Percentiles rank a stretch among this genome's conserved stretches.
These are phyloP conservation scores for Hemicordylus capensis DNA, from an alignment of 2,113 vertebrate genomes.

Conservation along the genomic window DNA sequence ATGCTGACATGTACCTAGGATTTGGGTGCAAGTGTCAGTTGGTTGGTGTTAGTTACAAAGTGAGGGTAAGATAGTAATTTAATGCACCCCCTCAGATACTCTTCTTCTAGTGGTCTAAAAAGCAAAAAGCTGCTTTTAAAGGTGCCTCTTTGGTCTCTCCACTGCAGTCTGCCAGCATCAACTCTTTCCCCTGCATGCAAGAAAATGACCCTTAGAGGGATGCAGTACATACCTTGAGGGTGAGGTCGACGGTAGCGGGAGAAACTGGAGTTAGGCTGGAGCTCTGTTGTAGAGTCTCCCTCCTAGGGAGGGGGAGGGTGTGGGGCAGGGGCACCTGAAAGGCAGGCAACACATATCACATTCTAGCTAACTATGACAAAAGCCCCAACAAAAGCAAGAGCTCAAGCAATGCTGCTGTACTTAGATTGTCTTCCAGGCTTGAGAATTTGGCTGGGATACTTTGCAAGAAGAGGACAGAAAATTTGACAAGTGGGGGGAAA, in stretches of 20 bases:
- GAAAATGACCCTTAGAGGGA: constrained; percentile 71
- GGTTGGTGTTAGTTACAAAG: constrained; percentile 65
- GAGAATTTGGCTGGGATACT: constrained; percentile 63
- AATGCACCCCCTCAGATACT: constrained; percentile 57
- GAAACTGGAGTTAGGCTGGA: constrained; percentile 94
- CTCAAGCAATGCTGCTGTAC: constrained; percentile 55
- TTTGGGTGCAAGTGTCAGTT: constrained; percentile 56
- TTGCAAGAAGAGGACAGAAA: constrained; percentile 48
- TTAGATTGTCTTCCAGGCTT: constrained; percentile 61
- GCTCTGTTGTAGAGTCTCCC: constrained; percentile 94
- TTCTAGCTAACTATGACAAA: constrained; percentile 73
- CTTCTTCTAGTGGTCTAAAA: constrained; percentile 53
- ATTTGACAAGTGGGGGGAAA: constrained; percentile 41
- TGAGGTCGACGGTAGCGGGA: constrained; percentile 96
- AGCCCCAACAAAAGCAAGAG: constrained; percentile 65
- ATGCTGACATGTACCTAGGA: constrained; percentile 5
- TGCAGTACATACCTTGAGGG: constrained; percentile 89
- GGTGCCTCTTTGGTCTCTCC: constrained; percentile 10
- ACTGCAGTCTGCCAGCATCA: constrained; percentile 59
- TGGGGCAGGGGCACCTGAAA: constrained; percentile 94
- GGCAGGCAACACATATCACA: constrained; percentile 80
- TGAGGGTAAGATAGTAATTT: constrained; percentile 62
- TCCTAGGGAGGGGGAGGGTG: constrained; percentile 88
- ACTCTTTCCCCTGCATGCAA: constrained; percentile 71
- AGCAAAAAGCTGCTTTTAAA: constrained; percentile 61